Evolutionary conservation across 2,797 vertebrate species (phyloP), one percentile per base, ranked within the genome.

Genomic region (Sternotherus odoratus): DNA sequence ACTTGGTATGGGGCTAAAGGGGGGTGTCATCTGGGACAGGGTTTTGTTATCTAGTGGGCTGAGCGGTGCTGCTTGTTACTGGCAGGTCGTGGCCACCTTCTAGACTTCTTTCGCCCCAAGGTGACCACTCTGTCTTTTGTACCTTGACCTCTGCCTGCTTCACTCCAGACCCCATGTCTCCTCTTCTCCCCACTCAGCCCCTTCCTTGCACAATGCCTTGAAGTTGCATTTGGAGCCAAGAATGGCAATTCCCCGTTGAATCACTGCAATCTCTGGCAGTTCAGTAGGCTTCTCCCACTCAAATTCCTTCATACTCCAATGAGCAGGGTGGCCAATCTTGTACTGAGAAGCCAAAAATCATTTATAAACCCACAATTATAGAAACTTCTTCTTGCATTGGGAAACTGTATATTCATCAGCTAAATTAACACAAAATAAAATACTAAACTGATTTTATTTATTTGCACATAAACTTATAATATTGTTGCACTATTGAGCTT

Each of bases 101-200:
- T 85, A 69, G 39, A 26, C 87, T 86, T 77, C 12, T 79, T 24
- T 92, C 2, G n/a, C 24, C 30, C 79, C 82, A 19, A 36, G 77
- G 16, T 4, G 3, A 60, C 17, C 5, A 6, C n/a, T 9, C 69
- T 87, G 30, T 80, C 63, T 48, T 48, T 77, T 4, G 77, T 79
- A 54, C 89, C 93, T 79, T 90, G 80, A n/a, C 36, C 63, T 90
- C n/a, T 74, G 28, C 21, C 66, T 39, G 36, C 66, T 24, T 69
- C 5, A 8, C 36, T 39, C n/a, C 36, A 23, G 66, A 69, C 17
- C 57, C 30, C 15, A 72, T 24, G 36, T 36, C 11, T 12, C 19
- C 63, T 36, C 66, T 72, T 72, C 21, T 72, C 8, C 30, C 57
- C 7, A 16, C 7, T 17, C 6, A 30, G 7, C 15, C 30, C 15